phyloP scores from a whole-genome alignment of 2,888 invertebrate species.

The Trichacis sp. region DNA sequence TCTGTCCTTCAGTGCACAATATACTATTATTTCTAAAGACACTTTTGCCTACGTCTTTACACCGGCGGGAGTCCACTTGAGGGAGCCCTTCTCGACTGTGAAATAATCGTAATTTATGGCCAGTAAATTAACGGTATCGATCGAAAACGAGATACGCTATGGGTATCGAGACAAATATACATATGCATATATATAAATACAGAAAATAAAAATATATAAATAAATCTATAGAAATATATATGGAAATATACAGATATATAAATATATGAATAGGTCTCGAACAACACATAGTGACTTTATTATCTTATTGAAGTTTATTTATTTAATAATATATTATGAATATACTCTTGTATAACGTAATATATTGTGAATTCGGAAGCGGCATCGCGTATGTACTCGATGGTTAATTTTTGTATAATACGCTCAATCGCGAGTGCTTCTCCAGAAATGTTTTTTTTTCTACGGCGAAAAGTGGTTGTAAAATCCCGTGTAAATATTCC shows the following conservation, averaged over 20 bases:
- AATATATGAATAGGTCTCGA: constrained; percentile 56
- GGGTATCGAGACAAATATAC: constrained; percentile 48
- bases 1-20: no score
- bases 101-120: constrained; percentile 33
- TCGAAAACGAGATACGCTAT: constrained; percentile 47
- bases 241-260: constrained; percentile 50
- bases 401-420: constrained; percentile 52
- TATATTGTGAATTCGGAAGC: constrained; percentile 40
- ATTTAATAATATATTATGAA: constrained; percentile 62
- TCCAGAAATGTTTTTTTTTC: constrained; percentile 23
- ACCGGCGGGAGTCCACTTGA: neutral
- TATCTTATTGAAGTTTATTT: constrained; percentile 68
- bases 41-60: constrained; percentile 5
- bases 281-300: constrained; percentile 62
- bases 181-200: constrained; percentile 55
- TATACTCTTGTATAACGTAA: constrained; percentile 47
- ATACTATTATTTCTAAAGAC: no score
- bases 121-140: constrained; percentile 26
- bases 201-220: constrained; percentile 51
- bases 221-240: constrained; percentile 53
- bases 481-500: constrained; percentile 49
- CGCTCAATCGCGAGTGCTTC: constrained; percentile 27
- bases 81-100: constrained; percentile 3
- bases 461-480: constrained; percentile 18
- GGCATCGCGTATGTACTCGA: constrained; percentile 21